Percentiles rank a stretch among this genome's conserved stretches.
Conservation (phyloP, 2,888 invertebrate genomes). For the Carcina quercana region DNA sequence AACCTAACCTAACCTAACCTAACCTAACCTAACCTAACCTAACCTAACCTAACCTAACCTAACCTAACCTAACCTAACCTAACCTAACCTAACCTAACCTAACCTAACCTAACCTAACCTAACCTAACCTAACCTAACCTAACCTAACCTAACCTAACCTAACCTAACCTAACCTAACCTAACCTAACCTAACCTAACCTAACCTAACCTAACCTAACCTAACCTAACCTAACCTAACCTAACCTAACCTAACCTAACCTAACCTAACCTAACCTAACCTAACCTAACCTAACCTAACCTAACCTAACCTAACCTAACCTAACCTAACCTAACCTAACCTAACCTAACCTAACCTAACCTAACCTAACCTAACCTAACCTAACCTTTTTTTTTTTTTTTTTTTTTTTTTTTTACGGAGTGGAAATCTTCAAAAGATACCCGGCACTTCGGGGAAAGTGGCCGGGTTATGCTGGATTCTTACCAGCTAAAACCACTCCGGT, state of each 20-base stretch:
- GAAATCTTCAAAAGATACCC: not conserved
- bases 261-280: conserved; percentile 16
- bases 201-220: conserved; percentile 18
- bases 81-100: conserved; percentile 11
- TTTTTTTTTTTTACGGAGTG: not conserved
- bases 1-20: conserved; percentile 12
- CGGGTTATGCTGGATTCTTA: too few species aligned
- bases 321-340: conserved; percentile 20
- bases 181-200: conserved; percentile 15
- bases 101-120: conserved; percentile 12
- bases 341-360: conserved; percentile 19
- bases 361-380: conserved; percentile 16
- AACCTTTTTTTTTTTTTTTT: conserved; percentile 11
- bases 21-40: conserved; percentile 12
- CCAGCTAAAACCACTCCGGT: conserved; percentile 15
- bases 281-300: conserved; percentile 16
- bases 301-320: conserved; percentile 20
- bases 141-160: conserved; percentile 17
- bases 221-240: conserved; percentile 18
- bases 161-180: conserved; percentile 17
- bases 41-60: conserved; percentile 10
- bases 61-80: conserved; percentile 10
- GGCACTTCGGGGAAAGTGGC: not conserved
- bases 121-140: conserved; percentile 16
- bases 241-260: conserved; percentile 15